Percentiles rank a stretch among this genome's conserved stretches.
Evolutionary conservation across 2,888 invertebrate species (phyloP).

Genomic region (Noctua pronuba): DNA sequence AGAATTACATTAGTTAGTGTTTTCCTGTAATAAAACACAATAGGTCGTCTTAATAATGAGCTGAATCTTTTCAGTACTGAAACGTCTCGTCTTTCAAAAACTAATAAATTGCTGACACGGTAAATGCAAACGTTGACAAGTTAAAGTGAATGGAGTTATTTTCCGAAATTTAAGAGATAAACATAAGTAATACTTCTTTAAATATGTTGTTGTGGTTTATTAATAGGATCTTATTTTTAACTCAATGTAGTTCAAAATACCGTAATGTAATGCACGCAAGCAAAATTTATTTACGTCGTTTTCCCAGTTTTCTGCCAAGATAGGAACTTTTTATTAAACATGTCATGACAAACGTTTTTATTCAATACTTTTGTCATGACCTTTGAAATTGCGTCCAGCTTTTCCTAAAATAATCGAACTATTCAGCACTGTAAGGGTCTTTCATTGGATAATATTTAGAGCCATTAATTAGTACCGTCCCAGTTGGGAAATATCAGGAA

Average conservation of each 20-base stretch:
- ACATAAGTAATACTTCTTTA: not conserved
- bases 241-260: not conserved
- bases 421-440: conserved; percentile 3
- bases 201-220: conserved; percentile 8
- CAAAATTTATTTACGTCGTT: not conserved
- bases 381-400: not conserved
- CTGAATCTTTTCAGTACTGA: conserved; percentile 31
- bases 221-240: conserved; percentile 7
- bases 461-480: conserved; percentile 54
- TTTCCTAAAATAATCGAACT: not conserved
- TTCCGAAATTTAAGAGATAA: conserved; percentile 1
- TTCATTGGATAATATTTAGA: conserved; percentile 53
- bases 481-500: conserved; percentile 36
- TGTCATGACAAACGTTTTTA: not conserved
- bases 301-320: not conserved
- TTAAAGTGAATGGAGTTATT: conserved; percentile 30
- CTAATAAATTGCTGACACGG: conserved; percentile 24
- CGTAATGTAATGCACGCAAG: not conserved
- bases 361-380: not conserved
- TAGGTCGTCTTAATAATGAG: conserved; percentile 49
- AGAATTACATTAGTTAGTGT: conserved; percentile 46
- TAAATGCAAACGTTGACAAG: conserved; percentile 8
- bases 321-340: not conserved
- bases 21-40: conserved; percentile 61
- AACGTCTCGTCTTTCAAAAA: conserved; percentile 41